Evolutionary conservation across 2,797 vertebrate genomes (phyloP).

Genomic region (Rhincodon typus): DNA sequence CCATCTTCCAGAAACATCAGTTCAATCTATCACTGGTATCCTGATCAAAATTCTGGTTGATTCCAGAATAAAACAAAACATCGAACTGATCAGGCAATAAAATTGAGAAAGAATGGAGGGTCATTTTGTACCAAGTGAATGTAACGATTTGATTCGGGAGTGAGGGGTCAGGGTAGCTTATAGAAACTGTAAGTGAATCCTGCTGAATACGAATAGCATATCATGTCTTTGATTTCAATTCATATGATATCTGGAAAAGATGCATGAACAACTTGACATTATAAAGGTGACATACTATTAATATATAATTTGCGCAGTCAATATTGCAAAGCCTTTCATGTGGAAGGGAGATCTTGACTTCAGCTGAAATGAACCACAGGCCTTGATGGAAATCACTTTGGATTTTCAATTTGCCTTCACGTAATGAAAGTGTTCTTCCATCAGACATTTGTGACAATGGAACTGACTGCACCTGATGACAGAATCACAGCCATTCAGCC

Average conservation of each 20-base stretch:
- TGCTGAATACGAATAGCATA: background rate
- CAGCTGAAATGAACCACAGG: background rate
- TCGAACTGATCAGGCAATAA: background rate
- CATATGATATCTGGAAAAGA: background rate
- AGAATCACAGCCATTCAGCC: background rate
- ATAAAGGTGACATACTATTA: background rate
- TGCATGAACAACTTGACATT: background rate
- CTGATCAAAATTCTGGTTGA: background rate
- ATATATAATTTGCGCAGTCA: background rate
- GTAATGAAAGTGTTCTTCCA: background rate
- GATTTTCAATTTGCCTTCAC: background rate
- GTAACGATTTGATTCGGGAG: background rate
- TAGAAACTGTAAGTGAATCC: background rate
- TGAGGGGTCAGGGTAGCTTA: background rate
- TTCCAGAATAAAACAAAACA: background rate
- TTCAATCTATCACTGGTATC: background rate
- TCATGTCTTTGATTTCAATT: background rate
- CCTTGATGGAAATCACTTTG: background rate
- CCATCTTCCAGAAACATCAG: background rate
- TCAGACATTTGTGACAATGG: background rate
- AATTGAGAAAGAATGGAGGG: background rate
- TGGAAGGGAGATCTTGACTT: background rate
- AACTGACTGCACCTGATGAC: background rate
- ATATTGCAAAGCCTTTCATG: background rate
- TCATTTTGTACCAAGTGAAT: background rate